Evolutionary conservation across 2,888 invertebrate species (phyloP), one percentile per base, ranked within the genome.

Genomic region (Cordilura impudica): DNA sequence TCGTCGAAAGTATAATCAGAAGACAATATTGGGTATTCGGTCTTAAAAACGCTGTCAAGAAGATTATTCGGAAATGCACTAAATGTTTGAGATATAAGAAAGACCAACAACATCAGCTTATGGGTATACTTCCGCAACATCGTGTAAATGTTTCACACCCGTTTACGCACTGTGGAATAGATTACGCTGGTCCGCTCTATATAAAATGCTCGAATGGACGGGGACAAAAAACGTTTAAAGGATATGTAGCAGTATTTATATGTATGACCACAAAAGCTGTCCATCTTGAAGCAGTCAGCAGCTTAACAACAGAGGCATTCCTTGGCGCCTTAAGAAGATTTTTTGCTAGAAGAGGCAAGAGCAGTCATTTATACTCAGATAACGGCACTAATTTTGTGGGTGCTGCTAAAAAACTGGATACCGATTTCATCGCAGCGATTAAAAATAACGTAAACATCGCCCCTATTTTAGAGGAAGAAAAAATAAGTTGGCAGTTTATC

Each of bases 1-100:
- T 60, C 14, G 47, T 70, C 21, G 51, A 45, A 56, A 8, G 14
- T 7, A 23, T 51, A 1, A 45, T 67, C 12, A 39, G 43, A 26
- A 23, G 18, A 39, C 35, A 51, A 16, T 60, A 31, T 16, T 70
- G 70, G 70, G 51, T 70, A 7, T 8, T 70, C 8, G 43, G 39
- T 21, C 7, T 26, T 23, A 54, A 54, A 39, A 39, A 66, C 19
- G 6, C 8, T n/a, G n/a, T 54, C 19, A 53, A 43, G 31, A 47
- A 58, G 19, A 19, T 39, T 6, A 58, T 58, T 18, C 16, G 35
- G 12, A 18, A 12, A 16, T 21, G 47, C 10, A 31, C 47, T 19
- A n/a, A 31, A 56, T 70, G 69, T 21, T 16, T 26, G 6, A 16
- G 58, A 23, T 66, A 39, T 16, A 45, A 14, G 10, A 31, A 31